Percentiles rank a stretch among this genome's conserved stretches.
Conservation (phyloP, 2,113 vertebrate genomes). For the Carollia perspicillata region DNA sequence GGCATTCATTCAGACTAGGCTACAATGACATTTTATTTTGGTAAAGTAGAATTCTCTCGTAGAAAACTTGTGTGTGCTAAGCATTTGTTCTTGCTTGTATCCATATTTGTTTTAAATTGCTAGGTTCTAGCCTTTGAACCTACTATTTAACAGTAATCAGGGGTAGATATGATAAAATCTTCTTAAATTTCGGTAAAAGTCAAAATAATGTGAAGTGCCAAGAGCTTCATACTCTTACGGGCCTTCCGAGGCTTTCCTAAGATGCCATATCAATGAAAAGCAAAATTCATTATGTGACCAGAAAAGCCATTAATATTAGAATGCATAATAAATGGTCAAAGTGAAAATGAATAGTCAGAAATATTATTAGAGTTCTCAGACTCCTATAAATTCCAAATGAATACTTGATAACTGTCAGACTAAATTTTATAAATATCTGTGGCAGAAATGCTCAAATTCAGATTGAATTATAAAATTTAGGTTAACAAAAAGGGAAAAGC, state of each 20-base stretch:
- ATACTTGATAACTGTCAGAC: slow-evolving; percentile 28
- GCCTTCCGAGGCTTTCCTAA: slow-evolving; percentile 13
- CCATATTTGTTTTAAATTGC: slow-evolving; percentile 37
- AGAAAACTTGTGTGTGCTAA: slow-evolving; percentile 50
- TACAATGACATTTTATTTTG: slow-evolving; percentile 53
- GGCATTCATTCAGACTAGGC: slow-evolving; percentile 6
- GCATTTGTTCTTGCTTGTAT: not conserved
- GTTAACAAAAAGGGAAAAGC: not conserved
- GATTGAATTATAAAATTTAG: not conserved
- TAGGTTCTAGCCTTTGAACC: slow-evolving; percentile 31
- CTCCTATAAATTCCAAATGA: slow-evolving; percentile 32
- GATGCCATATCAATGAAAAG: slow-evolving; percentile 20
- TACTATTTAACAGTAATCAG: slow-evolving; percentile 40
- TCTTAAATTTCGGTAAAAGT: not conserved
- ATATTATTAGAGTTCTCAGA: slow-evolving; percentile 39
- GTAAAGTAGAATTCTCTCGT: slow-evolving; percentile 17
- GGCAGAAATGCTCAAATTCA: not conserved
- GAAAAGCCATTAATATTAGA: slow-evolving; percentile 63
- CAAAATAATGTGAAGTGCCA: not conserved
- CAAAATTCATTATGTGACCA: slow-evolving; percentile 23
- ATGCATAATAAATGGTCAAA: slow-evolving; percentile 59
- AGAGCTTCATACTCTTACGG: not conserved
- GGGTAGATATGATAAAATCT: not conserved
- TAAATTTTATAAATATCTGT: not conserved
- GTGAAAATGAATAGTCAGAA: slow-evolving; percentile 65